Evolutionary conservation across 2,888 invertebrate genomes (phyloP), one percentile per base, ranked within the genome.

Genomic region (Lottia scabra): DNA sequence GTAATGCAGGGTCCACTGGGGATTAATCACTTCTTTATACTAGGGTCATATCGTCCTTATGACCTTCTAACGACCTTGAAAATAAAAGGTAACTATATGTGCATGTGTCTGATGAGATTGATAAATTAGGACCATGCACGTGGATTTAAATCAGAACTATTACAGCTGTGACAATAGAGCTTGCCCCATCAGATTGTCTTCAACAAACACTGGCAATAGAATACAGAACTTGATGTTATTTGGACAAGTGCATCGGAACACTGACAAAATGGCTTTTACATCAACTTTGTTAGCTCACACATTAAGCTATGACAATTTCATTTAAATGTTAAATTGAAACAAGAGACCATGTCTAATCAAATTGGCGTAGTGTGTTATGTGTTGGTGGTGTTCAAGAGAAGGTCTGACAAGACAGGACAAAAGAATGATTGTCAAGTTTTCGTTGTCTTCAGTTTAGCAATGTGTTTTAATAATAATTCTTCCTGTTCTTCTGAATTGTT

Each of bases 231-330:
- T 19, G 19, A 23, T 56, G 23, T 56, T 56, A 56, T 56, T 56
- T 56, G 23, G 56, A 56, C 56, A 56, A 56, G 56, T 56, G 56
- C 19, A 23, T 15, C 19, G 23, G 19, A 23, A 23, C 19, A 56
- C 23, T 56, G 19, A 56, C 23, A 56, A 56, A 56, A 56, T 23
- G 23, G 56, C 19, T 56, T 56, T 23, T 23, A 56, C 56, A 56
- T 56, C 19, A 23, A 23, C 56, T 56, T 23, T 56, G 56, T 56
- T 56, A 56, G 56, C 56, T 23, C 19, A 56, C 19, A 56, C 23
- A 56, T 56, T 56, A 56, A 56, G 56, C 19, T 38, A 56, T 23
- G 56, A 56, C 56, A 56, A 56, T 56, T 56, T 56, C 56, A 56
- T 56, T 56, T 23, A 56, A 56, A 56, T 23, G 19, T 23, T 56